Evolutionary conservation across 2,797 vertebrate genomes (phyloP).

Genomic region (Myiotriccus ornatus): DNA sequence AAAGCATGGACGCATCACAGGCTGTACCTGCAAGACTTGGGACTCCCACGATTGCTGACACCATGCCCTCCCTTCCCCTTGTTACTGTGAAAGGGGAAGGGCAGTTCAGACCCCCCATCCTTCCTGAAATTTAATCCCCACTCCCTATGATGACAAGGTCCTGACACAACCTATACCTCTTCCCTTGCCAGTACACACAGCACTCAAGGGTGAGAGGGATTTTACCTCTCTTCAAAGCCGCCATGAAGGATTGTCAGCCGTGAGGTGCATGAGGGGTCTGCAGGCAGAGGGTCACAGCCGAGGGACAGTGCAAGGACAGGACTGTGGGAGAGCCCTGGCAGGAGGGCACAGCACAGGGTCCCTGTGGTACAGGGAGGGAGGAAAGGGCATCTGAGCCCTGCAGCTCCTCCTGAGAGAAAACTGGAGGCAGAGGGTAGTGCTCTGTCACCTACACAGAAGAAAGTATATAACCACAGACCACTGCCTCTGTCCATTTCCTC

Average conservation of each 20-base stretch:
- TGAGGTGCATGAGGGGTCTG: not conserved
- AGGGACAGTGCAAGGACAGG: fast-evolving
- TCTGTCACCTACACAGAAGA: not conserved
- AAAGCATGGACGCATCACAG: fast-evolving
- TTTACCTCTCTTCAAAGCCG: not conserved
- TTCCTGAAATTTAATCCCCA: not conserved
- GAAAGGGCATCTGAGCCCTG: not conserved
- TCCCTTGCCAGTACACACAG: not conserved
- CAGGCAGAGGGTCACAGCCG: fast-evolving
- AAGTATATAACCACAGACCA: not conserved
- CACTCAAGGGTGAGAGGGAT: not conserved
- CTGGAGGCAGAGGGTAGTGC: not conserved
- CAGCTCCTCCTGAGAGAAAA: not conserved
- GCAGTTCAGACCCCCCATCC: not conserved
- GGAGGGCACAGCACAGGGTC: not conserved
- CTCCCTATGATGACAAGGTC: not conserved
- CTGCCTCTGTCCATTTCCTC: not conserved
- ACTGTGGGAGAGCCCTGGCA: not conserved
- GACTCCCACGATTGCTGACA: not conserved
- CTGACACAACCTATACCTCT: not conserved
- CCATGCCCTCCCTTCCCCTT: fast-evolving
- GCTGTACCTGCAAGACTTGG: not conserved
- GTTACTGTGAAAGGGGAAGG: not conserved
- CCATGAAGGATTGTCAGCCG: not conserved
- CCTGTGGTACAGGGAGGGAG: not conserved